Conservation (phyloP, 2,888 invertebrate species). For the Drosophila hamatofila region DNA sequence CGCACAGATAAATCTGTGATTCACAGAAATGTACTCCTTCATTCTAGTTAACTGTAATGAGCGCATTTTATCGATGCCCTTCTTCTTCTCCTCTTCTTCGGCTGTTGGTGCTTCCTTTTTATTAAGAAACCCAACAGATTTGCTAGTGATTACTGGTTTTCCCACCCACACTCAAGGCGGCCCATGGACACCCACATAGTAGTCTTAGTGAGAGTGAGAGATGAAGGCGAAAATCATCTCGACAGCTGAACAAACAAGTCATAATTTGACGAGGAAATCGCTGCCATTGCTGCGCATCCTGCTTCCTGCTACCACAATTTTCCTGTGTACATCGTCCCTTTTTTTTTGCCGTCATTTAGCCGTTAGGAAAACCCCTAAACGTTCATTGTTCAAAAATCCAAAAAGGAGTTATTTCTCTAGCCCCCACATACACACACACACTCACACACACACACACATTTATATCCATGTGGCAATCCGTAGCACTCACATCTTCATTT, state of each 20-base stretch:
- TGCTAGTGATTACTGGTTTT: constrained; percentile 53
- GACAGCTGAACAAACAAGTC: constrained; percentile 78
- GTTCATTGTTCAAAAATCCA: constrained; percentile 53
- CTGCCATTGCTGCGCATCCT: constrained; percentile 58
- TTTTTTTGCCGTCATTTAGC: constrained; percentile 45
- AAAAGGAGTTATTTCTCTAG: constrained; percentile 72
- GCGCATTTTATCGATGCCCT: constrained; percentile 11
- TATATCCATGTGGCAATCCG: constrained; percentile 1
- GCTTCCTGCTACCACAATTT: constrained; percentile 30
- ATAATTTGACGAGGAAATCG: constrained; percentile 74
- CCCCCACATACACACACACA: neutral
- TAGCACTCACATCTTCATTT: constrained; percentile 39
- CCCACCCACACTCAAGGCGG: neutral
- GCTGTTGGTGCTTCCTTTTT: constrained; percentile 18
- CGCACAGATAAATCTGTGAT: neutral
- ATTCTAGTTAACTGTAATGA: constrained; percentile 18
- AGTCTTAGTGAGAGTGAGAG: neutral
- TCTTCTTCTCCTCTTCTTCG: neutral
- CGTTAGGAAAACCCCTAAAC: constrained; percentile 53
- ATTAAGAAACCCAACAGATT: constrained; percentile 46
- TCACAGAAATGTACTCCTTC: neutral
- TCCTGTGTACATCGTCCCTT: constrained; percentile 48
- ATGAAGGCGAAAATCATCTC: constrained; percentile 50
- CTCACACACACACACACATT: neutral
- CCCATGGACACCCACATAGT: neutral